Evolutionary conservation across 2,797 vertebrate genomes (phyloP), one percentile per base, ranked within the genome.

Genomic region (Parambassis ranga): DNA sequence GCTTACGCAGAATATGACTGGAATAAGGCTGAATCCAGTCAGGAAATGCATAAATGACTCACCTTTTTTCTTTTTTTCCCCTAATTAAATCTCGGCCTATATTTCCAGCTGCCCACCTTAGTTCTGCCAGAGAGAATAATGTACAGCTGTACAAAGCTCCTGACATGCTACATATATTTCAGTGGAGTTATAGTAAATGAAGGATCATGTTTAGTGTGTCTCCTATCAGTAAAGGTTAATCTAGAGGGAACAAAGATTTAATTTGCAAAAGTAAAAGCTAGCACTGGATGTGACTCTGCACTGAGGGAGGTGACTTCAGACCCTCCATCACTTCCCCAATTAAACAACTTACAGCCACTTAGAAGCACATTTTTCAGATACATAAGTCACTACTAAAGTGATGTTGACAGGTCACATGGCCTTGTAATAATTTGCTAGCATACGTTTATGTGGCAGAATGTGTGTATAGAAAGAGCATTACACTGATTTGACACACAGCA

Each of bases 21-120:
- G 24, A 37, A 26, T 35, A 36, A 33, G 32, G 6, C 39, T 20
- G 24, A 55, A 52, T 36, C 24, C 35, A 63, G 37, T 51, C 26
- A 47, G 39, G 23, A n/a, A 16, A 63, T 19, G 11, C 32, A 36
- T 46, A 15, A 49, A 22, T 4, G 1, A 28, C 32, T 58, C 42
- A n/a, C n/a, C n/a, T n/a, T n/a, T n/a, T n/a, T n/a, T n/a, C n/a
- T n/a, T n/a, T n/a, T n/a, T n/a, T n/a, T n/a, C n/a, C 59, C 37
- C 32, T 71, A 61, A 82, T 81, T 62, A 41, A 58, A 83, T 77
- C 58, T 71, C 50, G 11, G 35, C 62, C 27, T 81, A 26, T 41
- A 43, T 63, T 81, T 77, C 41, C 20, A 6, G 38, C 70, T 79
- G 71, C 80, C 74, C 79, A 67, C 82, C 61, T 39, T 43, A 13